Percentiles rank a stretch among this genome's conserved stretches.
These are phyloP conservation scores for Erebia ligea DNA, from an alignment of 2,888 invertebrate genomes.

Conservation along the genomic window DNA sequence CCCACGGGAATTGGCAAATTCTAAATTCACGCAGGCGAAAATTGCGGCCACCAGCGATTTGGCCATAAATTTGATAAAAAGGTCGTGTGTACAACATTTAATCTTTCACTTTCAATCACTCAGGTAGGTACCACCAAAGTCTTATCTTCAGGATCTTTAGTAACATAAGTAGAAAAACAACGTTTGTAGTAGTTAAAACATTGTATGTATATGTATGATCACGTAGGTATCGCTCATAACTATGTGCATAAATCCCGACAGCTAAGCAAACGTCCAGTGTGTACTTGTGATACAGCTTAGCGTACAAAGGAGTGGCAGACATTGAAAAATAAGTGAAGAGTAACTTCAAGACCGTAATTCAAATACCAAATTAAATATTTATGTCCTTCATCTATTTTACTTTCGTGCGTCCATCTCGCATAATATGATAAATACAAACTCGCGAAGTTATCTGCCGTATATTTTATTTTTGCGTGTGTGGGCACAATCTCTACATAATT, in stretches of 20 bases:
- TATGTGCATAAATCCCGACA: constrained; percentile 49
- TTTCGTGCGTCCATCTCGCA: constrained; percentile 53
- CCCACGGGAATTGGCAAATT: neutral
- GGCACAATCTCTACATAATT: constrained; percentile 35
- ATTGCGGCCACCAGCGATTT: neutral
- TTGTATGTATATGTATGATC: constrained; percentile 21
- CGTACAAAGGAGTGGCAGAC: constrained; percentile 57
- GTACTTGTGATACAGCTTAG: constrained; percentile 50
- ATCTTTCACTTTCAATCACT: neutral
- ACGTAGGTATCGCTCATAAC: constrained; percentile 43
- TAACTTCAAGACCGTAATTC: constrained; percentile 57
- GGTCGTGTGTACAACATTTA: neutral
- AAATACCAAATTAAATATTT: constrained; percentile 66
- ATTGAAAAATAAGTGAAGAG: constrained; percentile 67
- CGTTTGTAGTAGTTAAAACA: neutral
- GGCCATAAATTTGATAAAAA: neutral
- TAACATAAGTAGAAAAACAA: neutral
- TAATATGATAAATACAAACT: constrained; percentile 48
- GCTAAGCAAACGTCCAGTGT: constrained; percentile 46
- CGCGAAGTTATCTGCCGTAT: constrained; percentile 37
- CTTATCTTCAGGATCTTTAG: neutral
- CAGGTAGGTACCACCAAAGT: too few species aligned
- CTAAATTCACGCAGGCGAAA: neutral
- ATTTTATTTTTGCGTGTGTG: constrained; percentile 40
- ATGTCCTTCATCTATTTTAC: constrained; percentile 55